A percentile compares a stretch with the other conserved stretches of the same genome.
Evolutionary conservation across 35 echinoderm and acorn worm genomes (phyloP).

Genomic region (Chiridota heheva): DNA sequence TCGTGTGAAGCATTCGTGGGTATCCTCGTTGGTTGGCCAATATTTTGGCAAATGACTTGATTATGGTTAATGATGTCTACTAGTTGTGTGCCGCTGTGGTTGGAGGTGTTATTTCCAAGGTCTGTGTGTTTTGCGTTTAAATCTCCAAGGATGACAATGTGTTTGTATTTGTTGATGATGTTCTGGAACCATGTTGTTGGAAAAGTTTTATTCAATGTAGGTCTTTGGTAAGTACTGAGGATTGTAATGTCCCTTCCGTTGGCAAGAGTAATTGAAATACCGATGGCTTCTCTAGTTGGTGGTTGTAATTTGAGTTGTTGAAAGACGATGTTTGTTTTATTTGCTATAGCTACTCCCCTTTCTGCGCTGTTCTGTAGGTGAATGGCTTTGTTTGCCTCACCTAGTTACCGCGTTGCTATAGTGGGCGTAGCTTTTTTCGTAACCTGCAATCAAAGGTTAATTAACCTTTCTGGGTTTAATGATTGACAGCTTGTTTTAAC

Average conservation of each 20-base stretch:
- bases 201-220: neutral
- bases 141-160: constrained; percentile 24
- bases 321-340: too few relatives aligned
- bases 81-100: neutral
- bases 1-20: too few relatives aligned
- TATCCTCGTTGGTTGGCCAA: constrained; percentile 6
- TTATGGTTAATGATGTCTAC: neutral
- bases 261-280: neutral
- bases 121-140: constrained; percentile 7
- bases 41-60: constrained; percentile 9
- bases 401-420: too few relatives aligned
- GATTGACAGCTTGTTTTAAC: too few relatives aligned
- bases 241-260: neutral
- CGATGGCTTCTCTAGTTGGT: neutral
- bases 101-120: neutral
- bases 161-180: neutral
- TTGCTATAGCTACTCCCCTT: too few relatives aligned
- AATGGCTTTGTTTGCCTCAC: too few relatives aligned
- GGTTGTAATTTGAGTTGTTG: too few relatives aligned
- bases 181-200: neutral
- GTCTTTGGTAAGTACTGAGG: neutral
- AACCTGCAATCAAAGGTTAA: too few relatives aligned
- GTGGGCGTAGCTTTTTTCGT: too few relatives aligned
- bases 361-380: too few relatives aligned
- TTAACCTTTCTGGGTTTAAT: too few relatives aligned